phyloP scores from a whole-genome alignment of 2,888 invertebrate species.

The Oxyscelio sp. region DNA sequence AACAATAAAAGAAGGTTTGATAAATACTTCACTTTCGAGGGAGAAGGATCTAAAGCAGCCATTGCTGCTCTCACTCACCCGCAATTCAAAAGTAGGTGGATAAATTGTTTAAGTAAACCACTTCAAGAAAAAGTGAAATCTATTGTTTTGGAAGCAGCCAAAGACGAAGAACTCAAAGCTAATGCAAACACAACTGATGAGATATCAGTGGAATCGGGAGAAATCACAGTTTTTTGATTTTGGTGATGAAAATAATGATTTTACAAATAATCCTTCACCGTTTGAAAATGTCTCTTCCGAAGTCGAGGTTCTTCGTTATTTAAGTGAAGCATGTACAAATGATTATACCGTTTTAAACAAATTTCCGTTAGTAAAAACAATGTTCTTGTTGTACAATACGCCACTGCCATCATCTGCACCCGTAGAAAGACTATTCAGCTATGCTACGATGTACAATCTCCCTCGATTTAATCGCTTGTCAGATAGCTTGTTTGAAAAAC shows the following conservation, averaged over 20 bases:
- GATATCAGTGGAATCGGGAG: too few relatives aligned
- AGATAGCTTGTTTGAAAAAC: conserved; percentile 6
- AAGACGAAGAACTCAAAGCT: too few relatives aligned
- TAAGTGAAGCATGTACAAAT: background rate
- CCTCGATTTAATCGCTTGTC: conserved; percentile 10
- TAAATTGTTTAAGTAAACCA: background rate
- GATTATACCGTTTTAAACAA: background rate
- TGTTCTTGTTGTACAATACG: conserved; percentile 11
- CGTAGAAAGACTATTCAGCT: conserved; percentile 16
- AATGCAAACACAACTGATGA: too few relatives aligned
- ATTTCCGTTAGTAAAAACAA: background rate
- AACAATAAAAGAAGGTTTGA: background rate
- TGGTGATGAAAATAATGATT: background rate
- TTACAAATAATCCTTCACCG: background rate
- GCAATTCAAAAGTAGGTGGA: conserved; percentile 1
- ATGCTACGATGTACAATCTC: conserved; percentile 12
- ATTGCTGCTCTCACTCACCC: conserved; percentile 15
- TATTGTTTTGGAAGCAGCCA: background rate
- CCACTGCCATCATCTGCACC: conserved; percentile 19
- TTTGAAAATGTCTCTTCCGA: background rate
- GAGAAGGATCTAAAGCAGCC: background rate
- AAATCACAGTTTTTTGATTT: conserved; percentile 3
- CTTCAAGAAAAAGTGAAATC: conserved; percentile 1
- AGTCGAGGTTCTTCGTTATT: conserved; percentile 1
- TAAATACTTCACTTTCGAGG: background rate